Base-by-base conservation (phyloP, 2,888 invertebrate species). In the Heteropelma amictum region DNA sequence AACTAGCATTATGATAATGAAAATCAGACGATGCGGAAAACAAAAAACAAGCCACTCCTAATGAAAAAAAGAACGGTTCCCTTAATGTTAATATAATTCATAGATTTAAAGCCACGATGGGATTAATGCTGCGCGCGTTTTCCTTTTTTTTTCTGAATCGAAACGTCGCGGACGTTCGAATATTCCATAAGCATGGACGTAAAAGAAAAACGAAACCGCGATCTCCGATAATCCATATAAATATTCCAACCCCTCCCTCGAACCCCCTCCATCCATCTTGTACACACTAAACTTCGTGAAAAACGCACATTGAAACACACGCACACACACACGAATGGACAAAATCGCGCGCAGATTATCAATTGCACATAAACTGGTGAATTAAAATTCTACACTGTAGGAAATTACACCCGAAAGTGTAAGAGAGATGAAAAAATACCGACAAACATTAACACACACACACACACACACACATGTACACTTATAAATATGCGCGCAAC, bases 291-390 rank as follows among this genome's bases (percentile, higher is more conserved):
- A 51, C 58, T 47, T 12, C 35, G 30, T 51, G 17, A 68, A 51
- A 33, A 61, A 76, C 28, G 21, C 61, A 56, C 61, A 38, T 35
- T 49, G 38, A 38, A 19, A 67, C 47, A 67, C 38, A 51, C 7
- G 56, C 63, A 42, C 47, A 56, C 28, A 17, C 21, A 26, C 30
- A 45, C 30, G n/a, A 61, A 23, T 35, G 45, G 10, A 65, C 7
- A 23, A 79, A 84, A 84, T 83, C 81, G 83, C 87, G 85, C 84
- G 76, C 74, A 84, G 85, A 14, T 63, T 88, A 88, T 88, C 87
- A 88, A 87, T 84, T 84, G 83, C 83, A 82, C 77, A 60, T 72
- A 70, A 76, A n/a, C n/a, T n/a, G n/a, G n/a, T n/a, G n/a, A n/a
- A n/a, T n/a, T n/a, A n/a, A n/a, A n/a, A n/a, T n/a, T n/a, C n/a